Evolutionary conservation across 2,113 vertebrate genomes (phyloP).

Genomic region (Poicephalus gulielmi): DNA sequence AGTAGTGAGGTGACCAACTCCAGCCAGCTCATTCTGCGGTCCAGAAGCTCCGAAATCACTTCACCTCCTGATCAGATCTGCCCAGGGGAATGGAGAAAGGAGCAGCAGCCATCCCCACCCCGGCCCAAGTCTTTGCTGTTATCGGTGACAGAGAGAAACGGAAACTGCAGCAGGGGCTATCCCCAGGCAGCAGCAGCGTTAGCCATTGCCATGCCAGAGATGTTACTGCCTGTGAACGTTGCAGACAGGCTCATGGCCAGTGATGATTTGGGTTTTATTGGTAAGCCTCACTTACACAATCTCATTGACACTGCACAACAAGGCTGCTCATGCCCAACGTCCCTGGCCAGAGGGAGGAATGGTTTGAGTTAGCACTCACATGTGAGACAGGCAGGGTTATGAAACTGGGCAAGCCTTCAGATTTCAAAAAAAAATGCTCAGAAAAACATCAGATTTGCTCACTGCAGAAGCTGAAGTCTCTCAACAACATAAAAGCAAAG

Average conservation of each 20-base stretch:
- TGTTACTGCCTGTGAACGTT: background rate
- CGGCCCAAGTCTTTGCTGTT: background rate
- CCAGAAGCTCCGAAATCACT: rapidly evolving
- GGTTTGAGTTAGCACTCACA: background rate
- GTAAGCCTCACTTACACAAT: background rate
- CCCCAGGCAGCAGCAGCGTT: rapidly evolving
- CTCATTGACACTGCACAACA: background rate
- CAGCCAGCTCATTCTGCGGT: background rate
- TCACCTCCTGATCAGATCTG: rapidly evolving
- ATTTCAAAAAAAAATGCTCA: background rate
- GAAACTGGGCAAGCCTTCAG: background rate
- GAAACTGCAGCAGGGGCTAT: background rate
- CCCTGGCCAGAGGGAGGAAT: background rate
- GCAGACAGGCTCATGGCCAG: background rate
- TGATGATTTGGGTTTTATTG: rapidly evolving
- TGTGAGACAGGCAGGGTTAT: background rate
- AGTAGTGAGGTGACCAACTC: background rate
- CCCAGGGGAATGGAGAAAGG: background rate
- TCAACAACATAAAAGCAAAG: background rate
- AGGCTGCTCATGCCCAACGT: background rate
- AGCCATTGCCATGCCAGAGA: background rate
- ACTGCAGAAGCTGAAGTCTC: background rate
- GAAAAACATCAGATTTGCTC: background rate
- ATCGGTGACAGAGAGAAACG: background rate
- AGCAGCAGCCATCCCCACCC: background rate